Percentiles rank a stretch among this genome's conserved stretches.
Conservation (phyloP, 2,113 vertebrate species). For the Copsychus sechellarum region DNA sequence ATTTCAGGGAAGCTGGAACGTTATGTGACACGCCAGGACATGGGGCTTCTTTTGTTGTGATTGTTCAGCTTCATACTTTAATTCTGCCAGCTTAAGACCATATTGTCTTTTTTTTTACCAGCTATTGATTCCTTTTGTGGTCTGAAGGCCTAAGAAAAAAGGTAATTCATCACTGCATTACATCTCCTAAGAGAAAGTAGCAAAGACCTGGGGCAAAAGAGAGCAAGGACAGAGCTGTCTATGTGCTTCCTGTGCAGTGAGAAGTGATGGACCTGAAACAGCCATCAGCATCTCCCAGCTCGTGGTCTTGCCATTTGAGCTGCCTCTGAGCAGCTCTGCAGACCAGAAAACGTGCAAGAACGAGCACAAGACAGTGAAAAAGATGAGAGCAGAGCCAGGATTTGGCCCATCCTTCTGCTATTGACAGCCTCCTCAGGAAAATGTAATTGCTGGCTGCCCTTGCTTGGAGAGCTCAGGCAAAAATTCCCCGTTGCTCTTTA, state of each 20-base stretch:
- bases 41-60: neutral
- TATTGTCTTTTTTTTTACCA: conserved; percentile 1
- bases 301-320: neutral
- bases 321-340: neutral
- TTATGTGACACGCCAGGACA: neutral
- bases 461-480: conserved; percentile 8
- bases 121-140: neutral
- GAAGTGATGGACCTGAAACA: neutral
- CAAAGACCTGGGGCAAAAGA: neutral
- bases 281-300: neutral
- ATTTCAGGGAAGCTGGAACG: neutral
- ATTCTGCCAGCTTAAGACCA: neutral
- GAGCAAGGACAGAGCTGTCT: neutral
- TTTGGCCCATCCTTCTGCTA: neutral
- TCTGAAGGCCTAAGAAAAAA: neutral
- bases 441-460: conserved; percentile 56
- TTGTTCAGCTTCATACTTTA: neutral
- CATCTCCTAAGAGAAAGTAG: neutral
- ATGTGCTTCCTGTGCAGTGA: neutral
- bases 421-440: neutral
- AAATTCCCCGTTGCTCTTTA: neutral
- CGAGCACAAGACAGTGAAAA: neutral
- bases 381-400: neutral
- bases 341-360: neutral
- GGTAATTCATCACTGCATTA: neutral